Conservation (phyloP, 2,888 invertebrate species). For the Ischnura elegans region DNA sequence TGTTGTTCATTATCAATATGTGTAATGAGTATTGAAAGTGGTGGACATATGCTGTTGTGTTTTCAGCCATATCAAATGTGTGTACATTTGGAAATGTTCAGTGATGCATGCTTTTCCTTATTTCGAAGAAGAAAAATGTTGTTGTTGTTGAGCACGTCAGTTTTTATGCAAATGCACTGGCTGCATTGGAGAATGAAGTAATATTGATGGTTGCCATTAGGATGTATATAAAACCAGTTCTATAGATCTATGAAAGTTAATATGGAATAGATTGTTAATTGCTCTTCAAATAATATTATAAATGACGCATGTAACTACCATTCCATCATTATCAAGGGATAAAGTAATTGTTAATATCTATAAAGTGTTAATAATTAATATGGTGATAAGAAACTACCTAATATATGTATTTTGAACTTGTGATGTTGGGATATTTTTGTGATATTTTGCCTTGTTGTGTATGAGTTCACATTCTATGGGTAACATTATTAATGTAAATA, state of each 20-base stretch:
- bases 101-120: neutral
- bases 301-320: neutral
- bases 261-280: neutral
- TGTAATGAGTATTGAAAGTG: neutral
- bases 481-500: conserved; percentile 26
- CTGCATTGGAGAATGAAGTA: conserved; percentile 3
- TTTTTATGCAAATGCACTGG: neutral
- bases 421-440: conserved; percentile 12
- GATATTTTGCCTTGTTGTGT: conserved; percentile 1
- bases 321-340: neutral
- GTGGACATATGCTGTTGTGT: neutral
- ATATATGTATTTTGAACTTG: neutral
- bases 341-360: conserved; percentile 3
- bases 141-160: conserved; percentile 14
- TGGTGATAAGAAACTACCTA: neutral
- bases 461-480: neutral
- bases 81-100: neutral
- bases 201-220: conserved; percentile 26
- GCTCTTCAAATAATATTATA: neutral
- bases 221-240: neutral
- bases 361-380: conserved; percentile 9
- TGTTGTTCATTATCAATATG: neutral
- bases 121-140: neutral
- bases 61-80: neutral
- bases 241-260: conserved; percentile 12